These are phyloP conservation scores for Jaculus jaculus DNA, from an alignment of 2,113 vertebrate genomes.

Conservation along the genomic window DNA sequence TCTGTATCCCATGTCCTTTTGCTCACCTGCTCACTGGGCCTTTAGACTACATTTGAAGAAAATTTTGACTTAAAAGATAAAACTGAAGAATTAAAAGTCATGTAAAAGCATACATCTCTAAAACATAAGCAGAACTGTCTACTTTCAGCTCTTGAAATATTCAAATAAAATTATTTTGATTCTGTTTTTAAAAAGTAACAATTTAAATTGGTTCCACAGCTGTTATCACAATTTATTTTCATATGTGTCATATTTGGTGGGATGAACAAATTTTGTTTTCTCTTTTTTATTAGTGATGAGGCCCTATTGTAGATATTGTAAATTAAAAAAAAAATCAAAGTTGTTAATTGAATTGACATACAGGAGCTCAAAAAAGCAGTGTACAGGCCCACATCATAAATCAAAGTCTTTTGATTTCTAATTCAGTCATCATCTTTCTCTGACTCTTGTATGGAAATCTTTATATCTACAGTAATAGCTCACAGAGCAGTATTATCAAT, in stretches of 20 bases:
- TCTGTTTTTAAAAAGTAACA: neutral
- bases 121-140: neutral
- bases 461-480: neutral
- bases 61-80: neutral
- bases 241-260: neutral
- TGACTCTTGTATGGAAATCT: conserved; percentile 1
- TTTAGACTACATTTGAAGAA: neutral
- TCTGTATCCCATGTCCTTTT: neutral
- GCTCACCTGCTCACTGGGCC: fast-evolving
- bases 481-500: neutral
- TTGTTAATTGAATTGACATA: neutral
- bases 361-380: neutral
- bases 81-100: neutral
- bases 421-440: conserved; percentile 20
- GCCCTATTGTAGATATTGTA: neutral
- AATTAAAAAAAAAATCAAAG: neutral
- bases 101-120: neutral
- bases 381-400: neutral
- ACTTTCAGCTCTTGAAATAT: neutral
- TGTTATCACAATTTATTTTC: neutral
- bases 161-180: conserved; percentile 2
- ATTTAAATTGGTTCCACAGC: neutral
- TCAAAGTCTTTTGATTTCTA: conserved; percentile 18
- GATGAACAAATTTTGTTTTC: neutral
- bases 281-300: neutral